These are phyloP conservation scores for Artibeus jamaicensis DNA, from an alignment of 2,797 vertebrate species.

Conservation along the genomic window DNA sequence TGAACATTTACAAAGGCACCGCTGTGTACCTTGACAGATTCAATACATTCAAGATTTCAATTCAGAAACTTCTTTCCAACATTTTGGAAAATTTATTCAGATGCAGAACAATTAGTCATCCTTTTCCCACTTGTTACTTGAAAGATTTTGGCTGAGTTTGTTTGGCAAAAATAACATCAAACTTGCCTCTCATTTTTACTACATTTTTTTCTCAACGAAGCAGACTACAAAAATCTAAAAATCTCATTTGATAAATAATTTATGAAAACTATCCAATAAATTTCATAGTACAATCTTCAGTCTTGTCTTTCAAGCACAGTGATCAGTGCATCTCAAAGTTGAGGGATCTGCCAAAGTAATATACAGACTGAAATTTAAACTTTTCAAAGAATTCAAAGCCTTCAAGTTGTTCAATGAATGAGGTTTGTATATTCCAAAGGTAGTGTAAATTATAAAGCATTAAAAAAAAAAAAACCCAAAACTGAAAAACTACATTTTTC, in stretches of 20 bases:
- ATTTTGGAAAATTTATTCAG: slow-evolving; percentile 73
- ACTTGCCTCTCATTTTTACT: slow-evolving; percentile 74
- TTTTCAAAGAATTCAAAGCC: slow-evolving; percentile 73
- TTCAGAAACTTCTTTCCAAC: slow-evolving; percentile 79
- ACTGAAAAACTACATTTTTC: slow-evolving; percentile 71
- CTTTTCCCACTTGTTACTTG: slow-evolving; percentile 72
- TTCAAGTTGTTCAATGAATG: slow-evolving; percentile 77
- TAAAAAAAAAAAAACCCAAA: slow-evolving; percentile 60
- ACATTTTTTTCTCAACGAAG: slow-evolving; percentile 66
- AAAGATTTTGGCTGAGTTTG: slow-evolving; percentile 77
- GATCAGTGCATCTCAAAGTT: slow-evolving; percentile 83
- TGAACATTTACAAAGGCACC: slow-evolving; percentile 88
- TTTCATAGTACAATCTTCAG: slow-evolving; percentile 84
- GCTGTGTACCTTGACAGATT: slow-evolving; percentile 82
- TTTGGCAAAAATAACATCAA: slow-evolving; percentile 76
- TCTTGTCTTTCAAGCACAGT: slow-evolving; percentile 83
- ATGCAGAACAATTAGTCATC: slow-evolving; percentile 77
- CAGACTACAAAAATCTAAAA: slow-evolving; percentile 80
- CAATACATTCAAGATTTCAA: slow-evolving; percentile 86
- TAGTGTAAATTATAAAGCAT: slow-evolving; percentile 78
- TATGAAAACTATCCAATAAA: slow-evolving; percentile 81
- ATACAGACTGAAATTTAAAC: slow-evolving; percentile 69
- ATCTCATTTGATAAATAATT: slow-evolving; percentile 82
- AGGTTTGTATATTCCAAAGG: slow-evolving; percentile 77
- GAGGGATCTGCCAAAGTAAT: slow-evolving; percentile 78